These are phyloP conservation scores for Macrotis lagotis DNA, from an alignment of 2,113 vertebrate species.

Conservation along the genomic window DNA sequence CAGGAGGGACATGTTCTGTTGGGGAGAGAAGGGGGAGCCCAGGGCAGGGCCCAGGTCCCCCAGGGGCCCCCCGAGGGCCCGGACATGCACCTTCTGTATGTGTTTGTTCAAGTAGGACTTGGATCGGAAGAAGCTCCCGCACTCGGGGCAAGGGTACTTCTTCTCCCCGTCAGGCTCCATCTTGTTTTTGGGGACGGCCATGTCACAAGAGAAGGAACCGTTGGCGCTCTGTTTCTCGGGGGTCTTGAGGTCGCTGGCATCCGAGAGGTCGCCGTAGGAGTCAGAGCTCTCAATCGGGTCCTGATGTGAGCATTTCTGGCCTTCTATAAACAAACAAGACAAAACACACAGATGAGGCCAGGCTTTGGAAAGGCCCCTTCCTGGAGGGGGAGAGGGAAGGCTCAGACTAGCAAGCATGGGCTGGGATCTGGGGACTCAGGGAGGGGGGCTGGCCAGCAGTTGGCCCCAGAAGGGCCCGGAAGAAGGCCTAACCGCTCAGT, in stretches of 20 bases:
- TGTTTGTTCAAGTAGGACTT: slow-evolving; percentile 99
- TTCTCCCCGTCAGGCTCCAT: slow-evolving; percentile 91
- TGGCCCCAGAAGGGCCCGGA: slow-evolving; percentile 44
- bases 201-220: slow-evolving; percentile 92
- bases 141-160: slow-evolving; percentile 95
- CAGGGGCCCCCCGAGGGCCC: slow-evolving; percentile 87
- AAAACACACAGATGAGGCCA: slow-evolving; percentile 60
- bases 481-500: slow-evolving; percentile 52
- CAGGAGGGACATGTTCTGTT: slow-evolving; percentile 99
- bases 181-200: slow-evolving; percentile 92
- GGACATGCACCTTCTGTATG: slow-evolving; percentile 96
- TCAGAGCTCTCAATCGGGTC: slow-evolving; percentile 97
- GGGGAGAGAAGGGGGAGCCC: slow-evolving; percentile 95
- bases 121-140: slow-evolving; percentile 97
- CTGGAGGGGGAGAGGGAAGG: slow-evolving; percentile 51
- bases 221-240: slow-evolving; percentile 92
- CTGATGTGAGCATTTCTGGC: slow-evolving; percentile 96
- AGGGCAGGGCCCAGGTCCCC: slow-evolving; percentile 91
- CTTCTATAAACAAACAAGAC: slow-evolving; percentile 82
- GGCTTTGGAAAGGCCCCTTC: slow-evolving; percentile 43
- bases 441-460: slow-evolving; percentile 38
- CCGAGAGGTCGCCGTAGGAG: slow-evolving; percentile 94
- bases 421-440: slow-evolving; percentile 44
- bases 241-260: slow-evolving; percentile 94
- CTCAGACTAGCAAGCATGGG: slow-evolving; percentile 64